A percentile compares a stretch with the other conserved stretches of the same genome.
Evolutionary conservation across 2,797 vertebrate species (phyloP).

Genomic region (Myioborus miniatus): DNA sequence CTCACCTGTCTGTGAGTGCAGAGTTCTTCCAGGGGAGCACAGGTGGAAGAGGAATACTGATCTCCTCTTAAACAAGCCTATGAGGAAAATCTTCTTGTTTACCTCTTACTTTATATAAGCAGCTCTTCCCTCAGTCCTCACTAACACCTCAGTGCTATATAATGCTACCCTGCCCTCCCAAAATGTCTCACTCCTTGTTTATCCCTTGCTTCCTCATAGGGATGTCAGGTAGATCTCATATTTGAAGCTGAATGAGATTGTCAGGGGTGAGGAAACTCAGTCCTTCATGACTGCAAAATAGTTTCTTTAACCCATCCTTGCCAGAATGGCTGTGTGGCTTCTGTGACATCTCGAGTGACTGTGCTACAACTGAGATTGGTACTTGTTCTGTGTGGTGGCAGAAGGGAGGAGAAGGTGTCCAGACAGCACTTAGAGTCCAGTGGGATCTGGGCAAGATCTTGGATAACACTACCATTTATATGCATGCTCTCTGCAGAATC

Average conservation of each 20-base stretch:
- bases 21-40: not conserved
- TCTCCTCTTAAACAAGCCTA: not conserved
- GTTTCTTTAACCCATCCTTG: not conserved
- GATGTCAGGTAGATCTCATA: not conserved
- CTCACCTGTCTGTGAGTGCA: not conserved
- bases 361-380: not conserved
- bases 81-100: not conserved
- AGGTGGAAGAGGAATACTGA: not conserved
- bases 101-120: not conserved
- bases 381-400: not conserved
- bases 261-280: not conserved
- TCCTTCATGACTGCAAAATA: not conserved
- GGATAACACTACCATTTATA: not conserved
- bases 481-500: not conserved
- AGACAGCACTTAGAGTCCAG: not conserved
- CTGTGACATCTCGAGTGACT: not conserved
- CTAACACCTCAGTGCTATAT: not conserved
- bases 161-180: not conserved
- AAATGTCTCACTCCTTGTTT: not conserved
- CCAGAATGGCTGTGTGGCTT: not conserved
- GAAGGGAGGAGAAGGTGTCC: not conserved
- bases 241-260: not conserved
- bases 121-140: not conserved
- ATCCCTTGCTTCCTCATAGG: not conserved
- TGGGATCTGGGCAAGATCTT: not conserved